These are phyloP conservation scores for Dunckerocampus dactyliophorus DNA, from an alignment of 2,113 vertebrate species.

Conservation along the genomic window DNA sequence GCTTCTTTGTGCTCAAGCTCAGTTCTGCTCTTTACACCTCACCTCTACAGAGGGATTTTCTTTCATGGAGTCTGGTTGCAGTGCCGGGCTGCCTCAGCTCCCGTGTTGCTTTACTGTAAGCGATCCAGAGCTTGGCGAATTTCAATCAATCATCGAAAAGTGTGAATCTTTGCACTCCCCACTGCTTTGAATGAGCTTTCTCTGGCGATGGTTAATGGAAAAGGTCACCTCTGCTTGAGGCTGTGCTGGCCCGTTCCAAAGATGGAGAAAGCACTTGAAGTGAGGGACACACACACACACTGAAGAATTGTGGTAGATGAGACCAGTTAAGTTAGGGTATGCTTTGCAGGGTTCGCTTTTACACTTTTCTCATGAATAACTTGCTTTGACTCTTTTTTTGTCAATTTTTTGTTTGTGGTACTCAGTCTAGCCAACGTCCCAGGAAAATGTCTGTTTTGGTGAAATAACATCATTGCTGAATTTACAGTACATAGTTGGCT, in stretches of 20 bases:
- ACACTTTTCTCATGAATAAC: not conserved
- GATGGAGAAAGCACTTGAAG: conserved; percentile 32
- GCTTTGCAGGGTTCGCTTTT: not conserved
- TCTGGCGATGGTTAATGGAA: conserved; percentile 57
- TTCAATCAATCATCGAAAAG: conserved; percentile 72
- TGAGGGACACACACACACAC: conserved; percentile 27
- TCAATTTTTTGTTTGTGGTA: too few relatives aligned
- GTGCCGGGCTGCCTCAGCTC: conserved; percentile 51
- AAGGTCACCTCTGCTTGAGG: conserved; percentile 62
- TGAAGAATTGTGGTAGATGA: conserved; percentile 6
- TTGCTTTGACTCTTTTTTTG: too few relatives aligned
- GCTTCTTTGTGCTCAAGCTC: conserved; percentile 24
- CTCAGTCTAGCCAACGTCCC: too few relatives aligned
- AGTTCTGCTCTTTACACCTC: conserved; percentile 39
- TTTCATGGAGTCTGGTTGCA: conserved; percentile 54
- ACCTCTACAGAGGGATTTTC: conserved; percentile 53
- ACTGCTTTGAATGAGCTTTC: conserved; percentile 59
- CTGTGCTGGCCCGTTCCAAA: conserved; percentile 27
- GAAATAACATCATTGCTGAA: too few relatives aligned
- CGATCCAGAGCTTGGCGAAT: conserved; percentile 61
- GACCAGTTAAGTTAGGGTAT: conserved; percentile 23
- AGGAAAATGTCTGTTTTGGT: too few relatives aligned
- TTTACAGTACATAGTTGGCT: too few relatives aligned
- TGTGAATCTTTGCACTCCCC: conserved; percentile 31
- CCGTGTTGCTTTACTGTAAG: conserved; percentile 71